phyloP scores from a whole-genome alignment of 1,140 invertebrate species.

The Drosophila suzukii region DNA sequence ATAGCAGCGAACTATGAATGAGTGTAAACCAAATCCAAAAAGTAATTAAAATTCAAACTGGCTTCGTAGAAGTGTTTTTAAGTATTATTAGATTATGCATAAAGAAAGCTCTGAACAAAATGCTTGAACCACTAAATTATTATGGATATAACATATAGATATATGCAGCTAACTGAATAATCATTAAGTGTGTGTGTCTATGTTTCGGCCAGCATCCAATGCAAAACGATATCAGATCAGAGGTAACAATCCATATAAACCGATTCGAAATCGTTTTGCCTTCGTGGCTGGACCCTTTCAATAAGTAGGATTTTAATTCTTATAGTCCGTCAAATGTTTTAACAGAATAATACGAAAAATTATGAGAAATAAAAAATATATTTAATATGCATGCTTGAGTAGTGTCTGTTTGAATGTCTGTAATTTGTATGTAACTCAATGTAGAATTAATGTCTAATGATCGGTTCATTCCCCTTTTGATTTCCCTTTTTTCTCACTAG shows the following conservation, averaged over 20 bases:
- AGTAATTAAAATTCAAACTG: slow-evolving; percentile 70
- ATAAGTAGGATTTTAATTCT: slow-evolving; percentile 47
- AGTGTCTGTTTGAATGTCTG: slow-evolving; percentile 63
- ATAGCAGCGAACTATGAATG: slow-evolving; percentile 57
- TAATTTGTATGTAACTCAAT: slow-evolving; percentile 35
- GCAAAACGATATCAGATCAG: slow-evolving; percentile 4
- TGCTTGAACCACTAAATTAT: slow-evolving; percentile 52
- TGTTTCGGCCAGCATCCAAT: slow-evolving; percentile 17
- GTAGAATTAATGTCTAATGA: slow-evolving; percentile 12
- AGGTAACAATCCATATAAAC: not conserved
- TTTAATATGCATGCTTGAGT: slow-evolving; percentile 59
- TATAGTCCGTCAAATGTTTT: slow-evolving; percentile 43
- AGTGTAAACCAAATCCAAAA: slow-evolving; percentile 38
- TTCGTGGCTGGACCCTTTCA: slow-evolving; percentile 21
- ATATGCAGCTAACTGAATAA: slow-evolving; percentile 38
- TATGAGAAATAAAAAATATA: slow-evolving; percentile 18
- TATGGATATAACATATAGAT: slow-evolving; percentile 36
- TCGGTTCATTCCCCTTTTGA: slow-evolving; percentile 7
- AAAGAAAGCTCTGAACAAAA: slow-evolving; percentile 35
- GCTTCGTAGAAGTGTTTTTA: slow-evolving; percentile 83
- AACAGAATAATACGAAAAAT: slow-evolving; percentile 15
- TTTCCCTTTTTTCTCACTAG: slow-evolving; percentile 17
- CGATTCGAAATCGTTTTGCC: slow-evolving; percentile 8
- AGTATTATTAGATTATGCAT: slow-evolving; percentile 74
- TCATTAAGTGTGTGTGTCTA: slow-evolving; percentile 43